Evolutionary conservation across 2,888 invertebrate genomes (phyloP), one percentile per base, ranked within the genome.

Genomic region (Augiades crinisus): DNA sequence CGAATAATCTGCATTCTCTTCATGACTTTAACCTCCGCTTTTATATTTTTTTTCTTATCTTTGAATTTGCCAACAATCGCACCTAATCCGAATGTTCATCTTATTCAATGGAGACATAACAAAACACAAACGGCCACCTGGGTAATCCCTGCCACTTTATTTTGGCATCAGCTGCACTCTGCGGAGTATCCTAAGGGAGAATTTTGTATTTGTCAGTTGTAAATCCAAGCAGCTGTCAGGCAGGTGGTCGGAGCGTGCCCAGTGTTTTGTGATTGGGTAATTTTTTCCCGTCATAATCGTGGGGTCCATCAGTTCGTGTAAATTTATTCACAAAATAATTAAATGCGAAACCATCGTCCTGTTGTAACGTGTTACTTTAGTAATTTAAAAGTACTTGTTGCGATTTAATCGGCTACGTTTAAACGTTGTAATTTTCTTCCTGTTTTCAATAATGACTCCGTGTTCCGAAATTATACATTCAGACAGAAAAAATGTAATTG

Each of bases 201-300:
- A 59, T 82, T 83, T 81, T 78, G 76, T 76, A 72, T 71, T 69
- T 68, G 78, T 70, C 77, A 67, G 74, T 74, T 80, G 70, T 78
- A 72, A 75, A 76, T 77, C 74, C 67, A 65, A 62, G 68, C 87
- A 88, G 82, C 85, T 86, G 86, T 71, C 70, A 56, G 70, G 76
- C 87, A 86, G 86, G 85, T 86, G 87, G 67, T 54, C 54, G 70
- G 76, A 70, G 69, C 81, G 86, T 85, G 85, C 81, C 70, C 47
- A 56, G 65, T 67, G 63, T 71, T 72, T 70, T 75, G 73, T 57
- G 57, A 64, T 63, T 64, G 59, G 60, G 47, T 56, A 58, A 60
- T 61, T 62, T 63, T 63, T 64, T 63, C 58, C 50, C 54, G 50
- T 54, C 59, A 61, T 59, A 57, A 60, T 58, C 64, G 61, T 47